These are phyloP conservation scores for Melangyna quadrimaculata DNA, from an alignment of 2,888 invertebrate species.

Conservation along the genomic window DNA sequence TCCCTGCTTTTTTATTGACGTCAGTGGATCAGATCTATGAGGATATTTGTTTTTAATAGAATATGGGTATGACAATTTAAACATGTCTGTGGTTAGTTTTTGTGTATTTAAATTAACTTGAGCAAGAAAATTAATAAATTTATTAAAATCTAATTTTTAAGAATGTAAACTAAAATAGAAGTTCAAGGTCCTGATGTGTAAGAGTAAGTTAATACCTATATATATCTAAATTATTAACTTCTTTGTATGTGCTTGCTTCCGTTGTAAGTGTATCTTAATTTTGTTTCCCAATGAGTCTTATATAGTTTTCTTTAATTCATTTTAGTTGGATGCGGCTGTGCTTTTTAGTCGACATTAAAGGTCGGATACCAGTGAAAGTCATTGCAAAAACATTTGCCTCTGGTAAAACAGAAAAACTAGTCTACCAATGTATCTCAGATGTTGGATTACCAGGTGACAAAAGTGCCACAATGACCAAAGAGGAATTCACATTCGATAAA, in stretches of 20 bases:
- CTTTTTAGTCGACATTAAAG: slow-evolving; percentile 95
- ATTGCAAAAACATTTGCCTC: slow-evolving; percentile 99
- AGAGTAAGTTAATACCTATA: no score
- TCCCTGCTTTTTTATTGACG: no score
- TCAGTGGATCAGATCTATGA: neutral
- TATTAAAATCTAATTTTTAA: no score
- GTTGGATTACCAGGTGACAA: slow-evolving; percentile 96
- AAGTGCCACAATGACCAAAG: slow-evolving; percentile 96
- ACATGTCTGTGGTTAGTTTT: no score
- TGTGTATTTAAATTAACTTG: no score
- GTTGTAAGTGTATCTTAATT: neutral
- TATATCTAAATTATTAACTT: no score
- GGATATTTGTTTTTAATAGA: no score
- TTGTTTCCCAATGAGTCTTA: neutral
- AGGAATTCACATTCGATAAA: slow-evolving; percentile 98
- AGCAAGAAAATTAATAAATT: no score
- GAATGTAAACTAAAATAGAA: no score
- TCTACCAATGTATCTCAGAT: slow-evolving; percentile 97
- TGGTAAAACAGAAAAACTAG: slow-evolving; percentile 99
- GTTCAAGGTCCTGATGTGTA: no score
- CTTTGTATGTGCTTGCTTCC: neutral
- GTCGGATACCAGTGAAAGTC: slow-evolving; percentile 98
- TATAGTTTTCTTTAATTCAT: neutral
- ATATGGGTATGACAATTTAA: no score
- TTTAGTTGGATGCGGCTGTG: slow-evolving; percentile 98